Base-by-base conservation (phyloP, 2,113 vertebrate genomes). In the Cnemophilus loriae region DNA sequence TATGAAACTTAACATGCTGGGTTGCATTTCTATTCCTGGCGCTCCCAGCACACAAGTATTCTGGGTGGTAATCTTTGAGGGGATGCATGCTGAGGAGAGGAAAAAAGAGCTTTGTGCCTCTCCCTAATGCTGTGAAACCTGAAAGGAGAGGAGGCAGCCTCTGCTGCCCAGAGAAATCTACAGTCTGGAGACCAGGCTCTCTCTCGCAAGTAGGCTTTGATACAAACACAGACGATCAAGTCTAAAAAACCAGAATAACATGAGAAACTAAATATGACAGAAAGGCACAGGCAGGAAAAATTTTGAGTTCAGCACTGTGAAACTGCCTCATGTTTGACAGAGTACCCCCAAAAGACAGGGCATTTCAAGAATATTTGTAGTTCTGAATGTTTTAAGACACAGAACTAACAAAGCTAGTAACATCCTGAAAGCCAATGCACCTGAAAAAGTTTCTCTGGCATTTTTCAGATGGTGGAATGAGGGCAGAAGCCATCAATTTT, bases 41-140 rank as follows among this genome's bases (percentile, higher is more conserved):
- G 0, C 68, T 83, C 39, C 42, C 35, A 84, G 67, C 56, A 64
- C 85, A 86, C 63, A 56, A 67, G 55, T 65, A 20, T 90, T 88
- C 79, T 78, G 92, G 71, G 85, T 77, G 79, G 75, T 69, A 94
- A 80, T 96, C 59, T 87, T 90, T 71, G 39, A 85, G 67, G 39
- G 39, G 41, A 70, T 55, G 32, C 85, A 47, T 32, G 78, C 87
- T 83, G 89, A 76, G 78, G 27, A 74, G 63, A 74, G 41, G 19
- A 53, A 76, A 67, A 84, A 33, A 87, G 57, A 60, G 53, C 70
- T 90, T 89, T 80, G 63, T 88, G n/a, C 55, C 24, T 70, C 60
- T 88, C 49, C 24, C 22, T 78, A 59, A 50, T n/a, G 55, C 79
- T 70, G 33, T 74, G 50, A 96, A 73, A 59, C 30, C 30, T 65